A percentile compares a stretch with the other conserved stretches of the same genome.
These are phyloP conservation scores for Melanostoma mellinum DNA, from an alignment of 2,888 invertebrate species.

Conservation along the genomic window DNA sequence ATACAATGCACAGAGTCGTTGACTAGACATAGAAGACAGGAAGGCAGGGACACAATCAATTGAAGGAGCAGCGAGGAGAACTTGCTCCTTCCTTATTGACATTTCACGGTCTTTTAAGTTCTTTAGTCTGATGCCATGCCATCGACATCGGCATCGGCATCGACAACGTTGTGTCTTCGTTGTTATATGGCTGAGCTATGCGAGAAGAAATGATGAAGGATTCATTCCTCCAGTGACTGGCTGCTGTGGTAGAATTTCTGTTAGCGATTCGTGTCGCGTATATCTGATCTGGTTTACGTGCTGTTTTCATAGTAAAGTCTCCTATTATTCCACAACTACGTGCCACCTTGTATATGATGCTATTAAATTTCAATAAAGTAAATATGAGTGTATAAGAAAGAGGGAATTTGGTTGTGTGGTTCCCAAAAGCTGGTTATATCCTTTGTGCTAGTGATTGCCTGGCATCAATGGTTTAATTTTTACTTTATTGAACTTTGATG, in stretches of 20 bases:
- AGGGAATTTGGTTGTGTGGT: constrained; percentile 47
- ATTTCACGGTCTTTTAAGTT: constrained; percentile 65
- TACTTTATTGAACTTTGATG: constrained; percentile 15
- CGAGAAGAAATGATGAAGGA: constrained; percentile 35
- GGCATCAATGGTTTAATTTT: constrained; percentile 18
- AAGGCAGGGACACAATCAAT: constrained; percentile 16
- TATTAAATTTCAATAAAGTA: constrained; percentile 70
- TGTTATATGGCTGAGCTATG: constrained; percentile 35
- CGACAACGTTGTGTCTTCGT: constrained; percentile 33
- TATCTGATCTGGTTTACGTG: constrained; percentile 72
- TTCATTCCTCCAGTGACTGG: constrained; percentile 22
- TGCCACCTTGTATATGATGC: constrained; percentile 52
- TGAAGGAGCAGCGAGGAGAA: constrained; percentile 7
- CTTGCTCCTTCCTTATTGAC: constrained; percentile 50
- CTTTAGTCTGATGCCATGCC: constrained; percentile 29
- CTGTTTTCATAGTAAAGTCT: constrained; percentile 69
- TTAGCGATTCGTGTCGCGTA: constrained; percentile 68
- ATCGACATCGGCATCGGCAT: no score
- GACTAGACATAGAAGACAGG: constrained; percentile 42
- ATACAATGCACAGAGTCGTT: constrained; percentile 42
- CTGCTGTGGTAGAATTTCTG: constrained; percentile 32
- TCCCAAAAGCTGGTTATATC: constrained; percentile 26
- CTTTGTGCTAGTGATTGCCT: constrained; percentile 43
- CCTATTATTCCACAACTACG: constrained; percentile 65
- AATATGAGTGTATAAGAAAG: constrained; percentile 51